These are phyloP conservation scores for Serinus canaria DNA, from an alignment of 2,113 vertebrate species.

Conservation along the genomic window DNA sequence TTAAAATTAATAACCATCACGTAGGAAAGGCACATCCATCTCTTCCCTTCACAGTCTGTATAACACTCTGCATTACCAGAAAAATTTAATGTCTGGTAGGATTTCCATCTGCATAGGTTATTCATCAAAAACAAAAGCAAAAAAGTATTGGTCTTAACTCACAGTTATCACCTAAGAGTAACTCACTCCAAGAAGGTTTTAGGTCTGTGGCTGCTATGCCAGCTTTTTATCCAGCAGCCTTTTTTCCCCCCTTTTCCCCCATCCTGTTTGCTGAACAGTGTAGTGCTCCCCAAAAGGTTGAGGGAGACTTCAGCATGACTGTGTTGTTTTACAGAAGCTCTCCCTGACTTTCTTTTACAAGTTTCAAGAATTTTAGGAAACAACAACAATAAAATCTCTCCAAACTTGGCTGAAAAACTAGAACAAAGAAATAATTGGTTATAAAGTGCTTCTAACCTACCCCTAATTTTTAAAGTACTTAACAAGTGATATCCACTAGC, in stretches of 20 bases:
- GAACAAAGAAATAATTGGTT: neutral
- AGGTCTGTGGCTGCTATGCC: neutral
- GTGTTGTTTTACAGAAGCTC: neutral
- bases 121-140: neutral
- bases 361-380: neutral
- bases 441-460: neutral
- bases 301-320: neutral
- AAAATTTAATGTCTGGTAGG: neutral
- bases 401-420: neutral
- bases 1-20: neutral
- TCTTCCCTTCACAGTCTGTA: neutral
- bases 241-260: rapidly evolving
- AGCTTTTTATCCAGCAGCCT: neutral
- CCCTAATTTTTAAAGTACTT: neutral
- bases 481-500: neutral
- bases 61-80: neutral
- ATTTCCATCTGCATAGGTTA: neutral
- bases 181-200: neutral
- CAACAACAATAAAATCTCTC: neutral
- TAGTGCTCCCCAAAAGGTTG: neutral
- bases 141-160: neutral
- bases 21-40: neutral
- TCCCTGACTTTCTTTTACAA: neutral
- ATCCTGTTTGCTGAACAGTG: neutral
- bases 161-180: neutral